Evolutionary conservation across 2,888 invertebrate species (phyloP), one percentile per base, ranked within the genome.

Genomic region (Bombylius major): DNA sequence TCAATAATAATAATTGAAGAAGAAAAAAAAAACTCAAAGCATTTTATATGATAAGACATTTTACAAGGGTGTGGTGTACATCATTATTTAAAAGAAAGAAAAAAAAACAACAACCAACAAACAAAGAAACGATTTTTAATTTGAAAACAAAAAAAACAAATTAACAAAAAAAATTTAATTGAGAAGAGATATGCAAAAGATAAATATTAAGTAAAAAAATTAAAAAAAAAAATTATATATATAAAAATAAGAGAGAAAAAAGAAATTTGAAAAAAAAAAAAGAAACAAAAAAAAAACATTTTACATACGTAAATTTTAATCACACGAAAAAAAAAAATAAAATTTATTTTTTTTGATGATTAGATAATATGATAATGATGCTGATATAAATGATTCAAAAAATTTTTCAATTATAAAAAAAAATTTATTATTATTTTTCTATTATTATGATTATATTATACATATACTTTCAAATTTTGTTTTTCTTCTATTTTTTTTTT

Each of bases 41-140:
- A 55, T 55, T 55, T 51, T 55, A 47, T 50, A 36, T 47, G 50
- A 53, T 50, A 46, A 55, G 50, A 56, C 47, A 53, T 53, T 53
- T 56, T 53, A 53, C 53, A 56, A 53, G 53, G 53, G 50, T 50
- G 34, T 50, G 46, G 42, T 47, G 42, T 46, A 8, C 23, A 14
- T 46, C 23, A 14, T 14, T 46, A 7, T 46, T 23, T n/a, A n/a
- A n/a, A n/a, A n/a, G n/a, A 42, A 42, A 42, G 11, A 42, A 14
- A 46, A n/a, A 5, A 23, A 6, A 8, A 45, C 4, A 45, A 45
- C 4, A 45, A 14, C 6, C 7, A n/a, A 45, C n/a, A 46, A n/a
- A 46, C 4, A 14, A 46, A 46, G n/a, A 46, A 46, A 11, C 12
- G n/a, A 36, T 7, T 36, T 8, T 7, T 11, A 42, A 42, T 11